These are phyloP conservation scores for Cloeon dipterum DNA, from an alignment of 2,888 invertebrate genomes.

Conservation along the genomic window DNA sequence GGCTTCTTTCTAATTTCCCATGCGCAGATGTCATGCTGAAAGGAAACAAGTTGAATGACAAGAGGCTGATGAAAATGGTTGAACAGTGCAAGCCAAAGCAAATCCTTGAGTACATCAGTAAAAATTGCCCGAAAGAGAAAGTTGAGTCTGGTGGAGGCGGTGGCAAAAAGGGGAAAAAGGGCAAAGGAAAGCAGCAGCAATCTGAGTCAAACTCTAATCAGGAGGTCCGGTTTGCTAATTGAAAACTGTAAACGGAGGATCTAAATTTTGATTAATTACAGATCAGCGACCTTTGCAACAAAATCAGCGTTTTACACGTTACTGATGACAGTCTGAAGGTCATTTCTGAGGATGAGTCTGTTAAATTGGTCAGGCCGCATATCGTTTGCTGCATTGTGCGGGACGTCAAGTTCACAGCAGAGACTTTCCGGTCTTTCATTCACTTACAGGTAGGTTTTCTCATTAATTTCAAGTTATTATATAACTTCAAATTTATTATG, in stretches of 20 bases:
- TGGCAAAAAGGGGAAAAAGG: slow-evolving; percentile 15
- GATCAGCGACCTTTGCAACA: slow-evolving; percentile 11
- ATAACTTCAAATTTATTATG: too few relatives aligned
- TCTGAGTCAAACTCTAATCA: slow-evolving; percentile 16
- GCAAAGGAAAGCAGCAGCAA: neutral
- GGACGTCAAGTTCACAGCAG: slow-evolving; percentile 34
- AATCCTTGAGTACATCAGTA: slow-evolving; percentile 50
- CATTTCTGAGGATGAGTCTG: slow-evolving; percentile 22
- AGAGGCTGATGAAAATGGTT: slow-evolving; percentile 46
- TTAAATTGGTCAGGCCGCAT: slow-evolving; percentile 37
- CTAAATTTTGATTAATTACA: slow-evolving; percentile 1
- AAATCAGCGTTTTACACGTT: slow-evolving; percentile 20
- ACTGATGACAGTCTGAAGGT: slow-evolving; percentile 25
- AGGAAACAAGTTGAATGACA: slow-evolving; percentile 48
- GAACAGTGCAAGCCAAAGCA: slow-evolving; percentile 53
- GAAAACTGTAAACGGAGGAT: neutral
- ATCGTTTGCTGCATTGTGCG: slow-evolving; percentile 49
- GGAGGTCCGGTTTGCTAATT: too few relatives aligned
- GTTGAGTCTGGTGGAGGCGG: slow-evolving; percentile 13
- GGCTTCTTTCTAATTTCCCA: neutral
- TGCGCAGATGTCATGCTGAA: slow-evolving; percentile 41
- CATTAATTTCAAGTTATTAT: too few relatives aligned
- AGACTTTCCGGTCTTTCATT: slow-evolving; percentile 50
- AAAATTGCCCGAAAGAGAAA: slow-evolving; percentile 23
- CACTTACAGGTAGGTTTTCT: slow-evolving; percentile 26